Conservation (phyloP, 1,140 invertebrate genomes). For the Brachionus rubens region DNA sequence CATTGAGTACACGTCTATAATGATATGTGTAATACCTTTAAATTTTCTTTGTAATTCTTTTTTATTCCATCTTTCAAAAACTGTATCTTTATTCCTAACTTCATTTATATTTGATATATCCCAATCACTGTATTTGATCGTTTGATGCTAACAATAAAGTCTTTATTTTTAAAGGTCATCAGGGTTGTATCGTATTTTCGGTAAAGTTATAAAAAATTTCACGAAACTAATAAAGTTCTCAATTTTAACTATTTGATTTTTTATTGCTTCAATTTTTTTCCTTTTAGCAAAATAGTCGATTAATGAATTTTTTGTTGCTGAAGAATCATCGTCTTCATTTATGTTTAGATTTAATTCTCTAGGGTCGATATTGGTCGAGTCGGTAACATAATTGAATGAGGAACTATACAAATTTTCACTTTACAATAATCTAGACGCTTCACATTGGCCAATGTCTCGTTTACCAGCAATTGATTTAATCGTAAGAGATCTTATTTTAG, state of each 20-base stretch:
- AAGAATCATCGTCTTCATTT: neutral
- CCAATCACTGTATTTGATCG: slow-evolving; percentile 6
- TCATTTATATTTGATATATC: slow-evolving; percentile 6
- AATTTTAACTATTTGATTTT: slow-evolving; percentile 32
- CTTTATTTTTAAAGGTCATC: neutral
- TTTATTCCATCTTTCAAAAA: neutral
- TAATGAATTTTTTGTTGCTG: slow-evolving; percentile 32
- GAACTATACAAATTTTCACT: slow-evolving; percentile 30
- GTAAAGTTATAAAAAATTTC: neutral
- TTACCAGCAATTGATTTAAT: slow-evolving; percentile 17
- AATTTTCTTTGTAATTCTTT: neutral
- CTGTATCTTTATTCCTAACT: neutral
- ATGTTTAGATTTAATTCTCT: slow-evolving; percentile 36
- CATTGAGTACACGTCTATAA: neutral
- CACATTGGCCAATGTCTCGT: slow-evolving; percentile 17
- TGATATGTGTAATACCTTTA: neutral
- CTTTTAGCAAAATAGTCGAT: slow-evolving; percentile 3
- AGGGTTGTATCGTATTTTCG: slow-evolving; percentile 16
- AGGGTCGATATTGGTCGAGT: neutral
- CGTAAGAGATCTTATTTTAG: slow-evolving; percentile 2
- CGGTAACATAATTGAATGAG: neutral
- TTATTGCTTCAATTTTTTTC: neutral
- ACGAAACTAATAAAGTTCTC: neutral
- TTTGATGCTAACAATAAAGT: slow-evolving; percentile 8
- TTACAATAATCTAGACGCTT: neutral